These are phyloP conservation scores for Dolichallabes microphthalmus DNA, from an alignment of 2,113 vertebrate species.

Conservation along the genomic window DNA sequence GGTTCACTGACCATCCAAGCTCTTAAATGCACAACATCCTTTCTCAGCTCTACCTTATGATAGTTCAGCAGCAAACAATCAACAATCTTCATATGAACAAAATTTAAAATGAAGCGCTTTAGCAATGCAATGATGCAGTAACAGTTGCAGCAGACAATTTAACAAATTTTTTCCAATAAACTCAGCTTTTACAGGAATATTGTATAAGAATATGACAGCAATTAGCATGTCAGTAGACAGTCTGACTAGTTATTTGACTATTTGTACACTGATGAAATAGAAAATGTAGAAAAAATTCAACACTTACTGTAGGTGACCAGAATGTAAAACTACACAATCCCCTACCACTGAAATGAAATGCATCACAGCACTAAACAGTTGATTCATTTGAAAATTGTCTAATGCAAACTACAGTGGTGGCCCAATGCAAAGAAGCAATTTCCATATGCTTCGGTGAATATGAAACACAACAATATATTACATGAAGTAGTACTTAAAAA, in stretches of 20 bases:
- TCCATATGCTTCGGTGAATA: slow-evolving; percentile 36
- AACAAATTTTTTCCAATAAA: background rate
- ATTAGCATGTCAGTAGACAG: background rate
- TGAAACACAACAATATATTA: background rate
- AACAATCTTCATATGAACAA: slow-evolving; percentile 7
- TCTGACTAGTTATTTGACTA: background rate
- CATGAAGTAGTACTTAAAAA: background rate
- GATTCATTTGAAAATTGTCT: slow-evolving; percentile 39
- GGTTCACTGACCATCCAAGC: slow-evolving; percentile 63
- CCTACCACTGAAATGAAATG: slow-evolving; percentile 28
- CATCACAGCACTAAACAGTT: slow-evolving; percentile 18
- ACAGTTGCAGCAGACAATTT: background rate
- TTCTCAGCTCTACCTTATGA: slow-evolving; percentile 33
- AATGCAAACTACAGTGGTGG: slow-evolving; percentile 45
- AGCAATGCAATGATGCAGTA: background rate
- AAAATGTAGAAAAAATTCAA: slow-evolving; percentile 2
- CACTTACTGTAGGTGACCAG: slow-evolving; percentile 34
- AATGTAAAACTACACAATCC: background rate
- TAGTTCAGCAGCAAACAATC: slow-evolving; percentile 32
- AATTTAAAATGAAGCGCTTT: background rate
- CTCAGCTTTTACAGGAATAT: background rate
- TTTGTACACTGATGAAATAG: background rate
- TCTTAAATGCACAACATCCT: slow-evolving; percentile 35
- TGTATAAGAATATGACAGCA: background rate
- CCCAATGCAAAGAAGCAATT: slow-evolving; percentile 44